Percentiles rank a stretch among this genome's conserved stretches.
Conservation (phyloP, 2,797 vertebrate species). For the Gymnocypris eckloni region DNA sequence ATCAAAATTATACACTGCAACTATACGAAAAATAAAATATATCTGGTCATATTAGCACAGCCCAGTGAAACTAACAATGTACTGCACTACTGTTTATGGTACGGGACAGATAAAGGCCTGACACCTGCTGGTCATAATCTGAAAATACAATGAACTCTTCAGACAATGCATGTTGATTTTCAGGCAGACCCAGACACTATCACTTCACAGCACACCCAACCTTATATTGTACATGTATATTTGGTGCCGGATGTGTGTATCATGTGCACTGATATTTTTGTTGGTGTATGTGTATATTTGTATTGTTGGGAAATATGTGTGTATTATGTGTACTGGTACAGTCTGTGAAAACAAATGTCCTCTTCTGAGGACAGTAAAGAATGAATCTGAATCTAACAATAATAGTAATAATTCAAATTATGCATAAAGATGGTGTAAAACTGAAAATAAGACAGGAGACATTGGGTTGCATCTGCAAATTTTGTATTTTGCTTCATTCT, state of each 20-base stretch:
- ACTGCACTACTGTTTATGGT: background rate
- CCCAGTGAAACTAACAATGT: background rate
- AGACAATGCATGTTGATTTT: background rate
- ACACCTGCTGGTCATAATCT: conserved; percentile 38
- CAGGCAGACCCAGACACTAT: background rate
- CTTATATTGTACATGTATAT: background rate
- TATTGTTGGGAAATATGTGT: no score
- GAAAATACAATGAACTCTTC: conserved; percentile 6
- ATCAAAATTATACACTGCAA: background rate
- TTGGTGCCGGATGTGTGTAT: no score
- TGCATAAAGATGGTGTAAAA: background rate
- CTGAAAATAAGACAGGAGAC: conserved; percentile 47
- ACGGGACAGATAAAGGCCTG: background rate
- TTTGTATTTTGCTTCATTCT: conserved; percentile 69
- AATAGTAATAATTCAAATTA: background rate
- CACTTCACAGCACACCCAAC: background rate
- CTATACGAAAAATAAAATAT: background rate
- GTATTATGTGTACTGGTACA: background rate
- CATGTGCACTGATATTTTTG: no score
- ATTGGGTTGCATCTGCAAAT: conserved; percentile 64
- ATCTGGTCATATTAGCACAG: background rate
- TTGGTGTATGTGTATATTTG: no score
- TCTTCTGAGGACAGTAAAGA: background rate
- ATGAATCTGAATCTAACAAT: background rate
- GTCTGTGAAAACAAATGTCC: background rate